A percentile compares a stretch with the other conserved stretches of the same genome.
Conservation (phyloP, 2,888 invertebrate species). For the Rhagophthalmus giganteus region DNA sequence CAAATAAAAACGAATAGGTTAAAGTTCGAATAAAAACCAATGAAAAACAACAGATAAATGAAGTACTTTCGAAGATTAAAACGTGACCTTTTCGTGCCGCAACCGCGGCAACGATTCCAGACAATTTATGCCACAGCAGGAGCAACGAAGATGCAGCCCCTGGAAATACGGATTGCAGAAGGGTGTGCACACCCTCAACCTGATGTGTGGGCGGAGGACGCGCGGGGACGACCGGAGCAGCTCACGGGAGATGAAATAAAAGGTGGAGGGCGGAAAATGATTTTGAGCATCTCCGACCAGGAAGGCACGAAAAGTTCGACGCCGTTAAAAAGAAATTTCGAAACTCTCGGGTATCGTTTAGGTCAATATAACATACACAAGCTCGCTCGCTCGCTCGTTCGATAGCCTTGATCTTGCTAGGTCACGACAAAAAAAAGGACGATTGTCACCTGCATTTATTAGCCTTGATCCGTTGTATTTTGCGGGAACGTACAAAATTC, state of each 20-base stretch:
- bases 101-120: conserved; percentile 5
- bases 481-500: too few species aligned
- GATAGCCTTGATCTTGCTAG: conserved; percentile 12
- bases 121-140: conserved; percentile 10
- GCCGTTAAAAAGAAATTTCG: neutral
- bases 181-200: conserved; percentile 32
- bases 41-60: conserved; percentile 16
- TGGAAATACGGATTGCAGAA: conserved; percentile 36
- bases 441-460: conserved; percentile 9
- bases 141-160: conserved; percentile 19
- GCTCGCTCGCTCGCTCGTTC: too few species aligned
- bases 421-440: conserved; percentile 3
- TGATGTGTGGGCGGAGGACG: conserved; percentile 24
- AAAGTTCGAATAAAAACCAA: conserved; percentile 22
- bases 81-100: conserved; percentile 17
- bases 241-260: conserved; percentile 33
- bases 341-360: neutral
- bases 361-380: too few species aligned
- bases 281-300: conserved; percentile 25
- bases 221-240: conserved; percentile 17
- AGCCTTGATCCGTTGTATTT: too few species aligned
- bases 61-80: conserved; percentile 15
- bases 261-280: conserved; percentile 31
- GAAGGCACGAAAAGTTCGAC: neutral
- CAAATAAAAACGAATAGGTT: too few species aligned